Evolutionary conservation across 2,797 vertebrate genomes (phyloP).

Genomic region (Emys orbicularis): DNA sequence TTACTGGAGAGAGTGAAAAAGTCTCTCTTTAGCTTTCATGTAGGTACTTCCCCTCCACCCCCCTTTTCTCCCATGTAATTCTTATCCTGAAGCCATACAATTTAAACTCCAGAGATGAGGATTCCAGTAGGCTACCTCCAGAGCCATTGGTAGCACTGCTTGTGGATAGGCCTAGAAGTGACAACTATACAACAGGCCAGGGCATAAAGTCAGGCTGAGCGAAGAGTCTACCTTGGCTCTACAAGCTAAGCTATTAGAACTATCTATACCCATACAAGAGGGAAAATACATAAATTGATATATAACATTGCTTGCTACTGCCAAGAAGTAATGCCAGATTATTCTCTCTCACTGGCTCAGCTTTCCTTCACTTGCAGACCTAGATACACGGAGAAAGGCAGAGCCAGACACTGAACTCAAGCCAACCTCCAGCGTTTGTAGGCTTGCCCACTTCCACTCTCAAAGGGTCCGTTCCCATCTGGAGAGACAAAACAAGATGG

Average conservation of each 20-base stretch:
- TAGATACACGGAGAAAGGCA: constrained; percentile 31
- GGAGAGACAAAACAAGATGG: constrained; percentile 17
- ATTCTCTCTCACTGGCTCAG: constrained; percentile 40
- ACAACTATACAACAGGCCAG: not conserved
- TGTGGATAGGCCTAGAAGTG: constrained; percentile 49
- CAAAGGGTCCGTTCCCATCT: constrained; percentile 19
- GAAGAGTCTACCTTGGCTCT: constrained; percentile 56
- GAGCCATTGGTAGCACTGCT: constrained; percentile 41
- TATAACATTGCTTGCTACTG: constrained; percentile 57
- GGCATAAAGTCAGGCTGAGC: constrained; percentile 28
- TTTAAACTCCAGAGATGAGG: not conserved
- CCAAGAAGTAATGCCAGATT: constrained; percentile 57
- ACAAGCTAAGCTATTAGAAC: constrained; percentile 55
- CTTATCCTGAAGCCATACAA: not conserved
- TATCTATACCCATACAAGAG: constrained; percentile 38
- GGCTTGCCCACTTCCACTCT: constrained; percentile 1
- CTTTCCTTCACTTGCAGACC: constrained; percentile 40
- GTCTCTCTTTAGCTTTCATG: constrained; percentile 1
- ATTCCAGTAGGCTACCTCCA: constrained; percentile 31
- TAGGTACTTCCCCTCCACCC: not conserved
- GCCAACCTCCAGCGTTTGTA: constrained; percentile 57
- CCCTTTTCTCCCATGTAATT: not conserved
- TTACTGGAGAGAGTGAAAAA: constrained; percentile 21
- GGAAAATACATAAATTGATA: constrained; percentile 66
- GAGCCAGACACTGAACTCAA: constrained; percentile 27